A percentile compares a stretch with the other conserved stretches of the same genome.
Evolutionary conservation across 2,797 vertebrate genomes (phyloP).

Genomic region (Diglossa cyanea): DNA sequence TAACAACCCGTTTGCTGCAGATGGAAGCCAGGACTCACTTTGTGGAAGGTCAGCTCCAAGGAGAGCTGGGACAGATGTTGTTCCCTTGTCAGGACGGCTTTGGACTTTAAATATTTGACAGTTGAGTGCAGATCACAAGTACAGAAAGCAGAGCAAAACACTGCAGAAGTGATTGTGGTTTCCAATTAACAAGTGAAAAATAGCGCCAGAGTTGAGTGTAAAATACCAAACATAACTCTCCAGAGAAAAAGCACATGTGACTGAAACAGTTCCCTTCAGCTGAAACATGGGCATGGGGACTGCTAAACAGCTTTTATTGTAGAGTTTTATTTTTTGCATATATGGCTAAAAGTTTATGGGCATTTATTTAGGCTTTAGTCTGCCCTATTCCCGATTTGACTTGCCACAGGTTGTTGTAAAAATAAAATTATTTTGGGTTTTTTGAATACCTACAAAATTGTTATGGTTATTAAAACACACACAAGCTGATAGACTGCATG

Average conservation of each 20-base stretch:
- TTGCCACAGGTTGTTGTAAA: constrained; percentile 33
- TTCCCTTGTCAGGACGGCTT: not conserved
- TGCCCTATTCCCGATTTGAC: not conserved
- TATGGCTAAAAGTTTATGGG: constrained; percentile 44
- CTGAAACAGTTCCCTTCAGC: constrained; percentile 20
- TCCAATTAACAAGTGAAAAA: constrained; percentile 39
- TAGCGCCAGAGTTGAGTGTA: constrained; percentile 2
- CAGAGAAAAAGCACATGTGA: constrained; percentile 22
- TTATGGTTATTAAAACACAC: constrained; percentile 14
- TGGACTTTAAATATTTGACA: not conserved
- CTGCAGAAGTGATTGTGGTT: not conserved
- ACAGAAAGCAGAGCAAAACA: not conserved
- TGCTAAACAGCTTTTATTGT: constrained; percentile 38
- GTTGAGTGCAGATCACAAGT: not conserved
- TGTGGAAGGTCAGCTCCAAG: not conserved
- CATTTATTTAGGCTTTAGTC: constrained; percentile 1
- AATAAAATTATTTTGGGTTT: not conserved
- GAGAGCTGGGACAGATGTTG: not conserved
- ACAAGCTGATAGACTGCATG: not conserved
- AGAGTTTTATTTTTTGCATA: constrained; percentile 43
- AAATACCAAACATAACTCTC: constrained; percentile 22
- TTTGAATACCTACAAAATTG: constrained; percentile 14
- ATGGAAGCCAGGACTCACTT: not conserved
- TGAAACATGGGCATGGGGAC: constrained; percentile 21
- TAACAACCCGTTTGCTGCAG: fast-evolving